These are phyloP conservation scores for Heliothis peltigera DNA, from an alignment of 2,888 invertebrate genomes.

Conservation along the genomic window DNA sequence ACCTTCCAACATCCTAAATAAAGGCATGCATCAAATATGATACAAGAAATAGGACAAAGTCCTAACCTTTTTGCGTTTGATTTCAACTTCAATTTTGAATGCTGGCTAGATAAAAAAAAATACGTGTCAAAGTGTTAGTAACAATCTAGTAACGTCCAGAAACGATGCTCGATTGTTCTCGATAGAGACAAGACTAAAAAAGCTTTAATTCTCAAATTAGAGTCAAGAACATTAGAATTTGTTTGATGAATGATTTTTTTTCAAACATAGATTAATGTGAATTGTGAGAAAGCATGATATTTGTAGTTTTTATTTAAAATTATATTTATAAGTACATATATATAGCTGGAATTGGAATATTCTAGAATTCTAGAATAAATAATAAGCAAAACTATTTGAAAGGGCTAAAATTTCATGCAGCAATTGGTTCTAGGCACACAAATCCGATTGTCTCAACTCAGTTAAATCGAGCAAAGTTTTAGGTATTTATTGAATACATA, in stretches of 20 bases:
- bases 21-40: constrained; percentile 33
- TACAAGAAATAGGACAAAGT: constrained; percentile 35
- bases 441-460: background rate
- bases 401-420: background rate
- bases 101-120: constrained; percentile 58
- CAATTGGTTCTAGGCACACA: background rate
- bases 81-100: constrained; percentile 45
- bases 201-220: background rate
- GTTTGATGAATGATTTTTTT: no score
- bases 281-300: no score
- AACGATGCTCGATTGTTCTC: constrained; percentile 19
- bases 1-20: constrained; percentile 7
- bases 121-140: constrained; percentile 55
- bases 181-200: background rate
- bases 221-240: background rate
- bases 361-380: background rate
- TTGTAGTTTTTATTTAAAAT: no score
- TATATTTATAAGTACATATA: no score
- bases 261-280: no score
- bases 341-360: background rate
- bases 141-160: constrained; percentile 10
- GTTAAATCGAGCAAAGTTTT: constrained; percentile 36
- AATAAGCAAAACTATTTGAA: background rate
- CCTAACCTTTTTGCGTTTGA: constrained; percentile 50
- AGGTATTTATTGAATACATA: background rate